Base-by-base conservation (phyloP, 2,888 invertebrate genomes). In the Dascillus cervinus region DNA sequence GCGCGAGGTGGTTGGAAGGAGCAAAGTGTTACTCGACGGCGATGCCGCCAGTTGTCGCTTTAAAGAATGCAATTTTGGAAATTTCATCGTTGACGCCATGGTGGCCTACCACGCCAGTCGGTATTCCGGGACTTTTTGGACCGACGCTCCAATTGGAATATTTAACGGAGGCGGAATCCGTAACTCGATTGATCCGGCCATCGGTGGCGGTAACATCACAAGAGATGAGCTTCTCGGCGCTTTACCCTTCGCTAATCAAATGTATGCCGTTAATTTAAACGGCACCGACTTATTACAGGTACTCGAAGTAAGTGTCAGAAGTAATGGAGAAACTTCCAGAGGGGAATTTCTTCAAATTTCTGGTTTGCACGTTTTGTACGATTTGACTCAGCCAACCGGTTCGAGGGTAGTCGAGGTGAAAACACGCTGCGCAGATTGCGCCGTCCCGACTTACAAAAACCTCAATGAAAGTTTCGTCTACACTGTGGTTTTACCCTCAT, bases 271-370 rank as follows among this genome's bases (percentile, higher is more conserved):
- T 0, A 67, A 68, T 22, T 60, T 91, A n/a, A 75, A 67, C 11
- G 92, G 91, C 0, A 65, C 66, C 25, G 63, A 66, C 13, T 56
- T 95, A 3, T 56, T 67, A 30, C 64, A 74, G 37, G 52, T 56
- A 11, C 32, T 65, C 6, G 65, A 65, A 43, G 51, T 52, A 11
- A 58, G 57, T 4, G 52, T 55, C 5, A 48, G 63, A 25, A 50
- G 57, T 15, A 53, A 60, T 21, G 64, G 64, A 0, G 60, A 61
- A 34, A 63, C 63, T 2, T 62, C 61, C 0, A 37, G 36, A 9
- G 90, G 90, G 1, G 79, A 79, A 42, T 92, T 90, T 53, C 66
- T 92, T 3, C 92, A 94, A 66, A 67, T 82, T 32, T 88, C 92
- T 9, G 91, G 91, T 1, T 44, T 84, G 6, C 72, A 67, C 49